These are phyloP conservation scores for Sebastes oblongus DNA, from an alignment of 2,797 vertebrate genomes.

Conservation along the genomic window DNA sequence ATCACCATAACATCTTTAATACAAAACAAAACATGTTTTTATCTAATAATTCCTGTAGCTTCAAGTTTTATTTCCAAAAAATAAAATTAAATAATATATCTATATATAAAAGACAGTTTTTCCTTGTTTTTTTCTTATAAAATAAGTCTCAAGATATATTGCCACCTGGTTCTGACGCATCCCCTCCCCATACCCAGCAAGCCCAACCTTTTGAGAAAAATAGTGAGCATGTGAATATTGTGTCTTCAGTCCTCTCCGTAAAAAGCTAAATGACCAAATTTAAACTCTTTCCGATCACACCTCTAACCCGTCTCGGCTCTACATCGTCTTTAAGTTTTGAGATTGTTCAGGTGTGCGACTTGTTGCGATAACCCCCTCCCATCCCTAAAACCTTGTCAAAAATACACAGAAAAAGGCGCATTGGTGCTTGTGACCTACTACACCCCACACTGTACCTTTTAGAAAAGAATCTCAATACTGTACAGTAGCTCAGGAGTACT, in stretches of 20 bases:
- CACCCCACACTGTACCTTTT: constrained; percentile 76
- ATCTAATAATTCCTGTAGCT: constrained; percentile 85
- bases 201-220: constrained; percentile 72
- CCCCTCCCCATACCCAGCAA: constrained; percentile 63
- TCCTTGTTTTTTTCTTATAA: constrained; percentile 83
- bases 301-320: constrained; percentile 23
- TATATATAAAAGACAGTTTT: constrained; percentile 87
- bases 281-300: constrained; percentile 54
- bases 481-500: constrained; percentile 78
- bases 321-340: constrained; percentile 40
- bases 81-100: constrained; percentile 89
- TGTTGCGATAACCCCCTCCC: constrained; percentile 38
- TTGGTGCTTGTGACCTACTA: constrained; percentile 80
- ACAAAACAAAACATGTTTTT: constrained; percentile 79
- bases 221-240: constrained; percentile 71
- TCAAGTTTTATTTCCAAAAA: constrained; percentile 88
- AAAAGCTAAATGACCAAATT: constrained; percentile 77
- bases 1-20: constrained; percentile 82
- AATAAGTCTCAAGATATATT: constrained; percentile 89
- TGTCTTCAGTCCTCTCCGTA: constrained; percentile 69
- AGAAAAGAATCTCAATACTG: constrained; percentile 74
- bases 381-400: constrained; percentile 63
- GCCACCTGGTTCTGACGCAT: constrained; percentile 80
- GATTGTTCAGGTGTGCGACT: constrained; percentile 65
- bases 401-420: constrained; percentile 82